Base-by-base conservation (phyloP, 2,797 vertebrate species). In the Triplophysa bombifrons region DNA sequence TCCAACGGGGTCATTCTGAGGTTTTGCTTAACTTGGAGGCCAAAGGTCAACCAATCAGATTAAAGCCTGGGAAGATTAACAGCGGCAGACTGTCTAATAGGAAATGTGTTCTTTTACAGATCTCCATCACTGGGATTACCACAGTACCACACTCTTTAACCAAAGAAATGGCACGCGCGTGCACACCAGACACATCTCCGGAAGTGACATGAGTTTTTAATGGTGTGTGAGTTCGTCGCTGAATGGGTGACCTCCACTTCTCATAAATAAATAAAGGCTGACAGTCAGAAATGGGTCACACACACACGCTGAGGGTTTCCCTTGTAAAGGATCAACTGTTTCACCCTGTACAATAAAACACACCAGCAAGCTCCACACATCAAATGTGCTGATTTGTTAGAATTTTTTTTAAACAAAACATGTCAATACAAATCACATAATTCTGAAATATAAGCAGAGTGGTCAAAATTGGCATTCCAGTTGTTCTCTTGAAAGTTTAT, bases 231-330 rank as follows among this genome's bases (percentile, higher is more conserved):
- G 19, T 38, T 19, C 16, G 14, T 41, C 2, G 16, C 61, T 46
- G 20, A 30, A 46, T 20, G 61, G 14, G 19, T 66, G 34, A 41
- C 30, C 19, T n/a, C 9, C 48, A 10, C 12, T 38, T 65, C 44
- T 65, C 72, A 63, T 84, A 51, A 84, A 84, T 82, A 79, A 80
- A 80, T 72, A 72, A 79, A 50, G 44, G 3, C 55, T 53, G 61
- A 78, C 64, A 60, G 46, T 68, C 72, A 76, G 41, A 79, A 76
- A 68, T 76, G 66, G 76, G 80, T 82, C 71, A 74, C 41, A 74
- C 25, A 56, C 53, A 56, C 53, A 69, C 53, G 10, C 22, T 0
- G n/a, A 78, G 76, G 67, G 67, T 71, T 78, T 78, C 76, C 76
- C 76, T 78, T 27, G 46, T n/a, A 3, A 50, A 34, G 66, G 20